These are phyloP conservation scores for Girardia tigrina DNA, from an alignment of 2,888 invertebrate genomes.

Conservation along the genomic window DNA sequence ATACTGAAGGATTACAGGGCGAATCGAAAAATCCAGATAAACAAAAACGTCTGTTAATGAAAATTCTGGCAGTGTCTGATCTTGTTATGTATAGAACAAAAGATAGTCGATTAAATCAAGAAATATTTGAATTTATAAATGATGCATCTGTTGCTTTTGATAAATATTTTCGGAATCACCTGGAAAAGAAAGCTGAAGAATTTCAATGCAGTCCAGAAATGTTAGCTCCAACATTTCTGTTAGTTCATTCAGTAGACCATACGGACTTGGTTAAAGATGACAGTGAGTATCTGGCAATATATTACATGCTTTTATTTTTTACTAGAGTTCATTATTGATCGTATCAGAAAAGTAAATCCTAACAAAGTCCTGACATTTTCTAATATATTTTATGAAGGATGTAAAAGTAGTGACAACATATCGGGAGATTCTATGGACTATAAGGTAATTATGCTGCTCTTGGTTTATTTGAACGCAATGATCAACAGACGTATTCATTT, in stretches of 20 bases:
- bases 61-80: constrained; percentile 68
- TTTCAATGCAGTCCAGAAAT: not conserved
- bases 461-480: not conserved
- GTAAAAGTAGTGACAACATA: not conserved
- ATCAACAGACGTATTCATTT: too few relatives aligned
- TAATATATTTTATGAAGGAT: constrained; percentile 7
- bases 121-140: constrained; percentile 65
- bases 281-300: too few relatives aligned
- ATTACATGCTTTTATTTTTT: too few relatives aligned
- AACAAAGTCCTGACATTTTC: not conserved
- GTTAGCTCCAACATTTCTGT: not conserved
- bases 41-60: constrained; percentile 60
- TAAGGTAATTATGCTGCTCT: not conserved
- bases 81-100: constrained; percentile 64
- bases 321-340: not conserved
- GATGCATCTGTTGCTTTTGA: constrained; percentile 64
- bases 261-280: not conserved
- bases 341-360: not conserved
- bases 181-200: constrained; percentile 42
- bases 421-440: not conserved
- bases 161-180: constrained; percentile 58
- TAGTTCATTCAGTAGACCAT: not conserved
- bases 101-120: constrained; percentile 62
- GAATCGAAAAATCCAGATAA: constrained; percentile 54
- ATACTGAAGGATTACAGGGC: constrained; percentile 64